Conservation (phyloP, 2,113 vertebrate species). For the Albula goreensis region DNA sequence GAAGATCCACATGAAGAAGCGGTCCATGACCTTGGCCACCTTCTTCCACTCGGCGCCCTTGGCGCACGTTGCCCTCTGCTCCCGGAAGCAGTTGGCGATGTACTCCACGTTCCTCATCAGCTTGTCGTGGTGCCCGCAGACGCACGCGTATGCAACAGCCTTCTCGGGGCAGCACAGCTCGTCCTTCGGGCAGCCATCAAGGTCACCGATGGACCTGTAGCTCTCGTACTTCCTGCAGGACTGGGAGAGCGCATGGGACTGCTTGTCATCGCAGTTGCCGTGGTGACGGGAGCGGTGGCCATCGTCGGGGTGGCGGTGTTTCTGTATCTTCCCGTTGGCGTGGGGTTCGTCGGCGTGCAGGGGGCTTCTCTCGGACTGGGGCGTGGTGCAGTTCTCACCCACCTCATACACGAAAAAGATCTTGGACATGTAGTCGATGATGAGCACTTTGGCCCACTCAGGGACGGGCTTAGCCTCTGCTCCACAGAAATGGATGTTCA, state of each 20-base stretch:
- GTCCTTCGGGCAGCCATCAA: slow-evolving; percentile 54
- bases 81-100: slow-evolving; percentile 87
- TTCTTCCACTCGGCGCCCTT: slow-evolving; percentile 97
- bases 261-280: slow-evolving; percentile 54
- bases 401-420: slow-evolving; percentile 93
- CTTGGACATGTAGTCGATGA: slow-evolving; percentile 95
- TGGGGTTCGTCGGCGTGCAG: slow-evolving; percentile 30
- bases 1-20: slow-evolving; percentile 99
- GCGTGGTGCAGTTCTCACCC: slow-evolving; percentile 85
- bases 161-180: slow-evolving; percentile 43
- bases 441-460: slow-evolving; percentile 89
- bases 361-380: slow-evolving; percentile 41
- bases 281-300: slow-evolving; percentile 37
- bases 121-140: slow-evolving; percentile 73
- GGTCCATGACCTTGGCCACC: slow-evolving; percentile 96
- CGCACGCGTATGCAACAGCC: slow-evolving; percentile 31
- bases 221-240: slow-evolving; percentile 50
- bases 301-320: slow-evolving; percentile 22
- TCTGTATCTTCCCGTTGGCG: neutral
- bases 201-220: slow-evolving; percentile 55
- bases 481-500: slow-evolving; percentile 97
- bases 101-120: slow-evolving; percentile 86
- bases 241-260: slow-evolving; percentile 30
- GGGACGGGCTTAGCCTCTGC: slow-evolving; percentile 93
- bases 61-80: slow-evolving; percentile 83